Evolutionary conservation across 2,113 vertebrate species (phyloP), one percentile per base, ranked within the genome.

Genomic region (Dendrocopos noguchii): DNA sequence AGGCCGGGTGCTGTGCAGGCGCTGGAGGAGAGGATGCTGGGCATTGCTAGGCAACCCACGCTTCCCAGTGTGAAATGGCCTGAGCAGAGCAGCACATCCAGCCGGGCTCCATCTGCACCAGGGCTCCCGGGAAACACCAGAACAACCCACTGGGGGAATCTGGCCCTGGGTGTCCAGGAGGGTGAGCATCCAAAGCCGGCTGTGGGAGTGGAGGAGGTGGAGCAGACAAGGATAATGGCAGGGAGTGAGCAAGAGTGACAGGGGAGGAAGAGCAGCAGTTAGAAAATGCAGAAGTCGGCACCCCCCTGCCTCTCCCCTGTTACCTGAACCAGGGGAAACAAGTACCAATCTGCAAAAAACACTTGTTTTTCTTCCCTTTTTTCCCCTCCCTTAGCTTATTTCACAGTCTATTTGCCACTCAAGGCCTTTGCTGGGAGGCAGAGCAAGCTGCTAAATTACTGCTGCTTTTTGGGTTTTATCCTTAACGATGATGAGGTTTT

Each of bases 41-140:
- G 78, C 80, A 97, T 94, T 95, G 96, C 97, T 94, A 94, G 85
- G 96, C 97, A 93, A 94, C 96, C 36, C 7, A 12, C 1, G 5
- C 73, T 78, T 79, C 90, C 76, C 66, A 5, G 63, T 19, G 3
- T 50, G 68, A 52, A 59, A 15, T 15, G 90, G 67, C 63, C 68
- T 3, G 21, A 6, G 44, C 78, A 3, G 7, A 52, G 88, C 95
- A 24, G 84, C 52, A 6, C 14, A 12, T 17, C 28, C 74, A 84
- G 70, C 80, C 31, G 12, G 34, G 34, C 94, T 76, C 64, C 17
- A 64, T 42, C 88, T 20, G 57, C 60, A 50, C 85, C 67, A 46
- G 65, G 61, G 71, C 75, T 64, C 18, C 63, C 22, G 46, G 31
- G 91, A 66, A 88, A 42, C 76, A 15, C 65, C 6, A 5, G 2